These are phyloP conservation scores for Diabrotica undecimpunctata DNA, from an alignment of 1,140 invertebrate species.

Conservation along the genomic window DNA sequence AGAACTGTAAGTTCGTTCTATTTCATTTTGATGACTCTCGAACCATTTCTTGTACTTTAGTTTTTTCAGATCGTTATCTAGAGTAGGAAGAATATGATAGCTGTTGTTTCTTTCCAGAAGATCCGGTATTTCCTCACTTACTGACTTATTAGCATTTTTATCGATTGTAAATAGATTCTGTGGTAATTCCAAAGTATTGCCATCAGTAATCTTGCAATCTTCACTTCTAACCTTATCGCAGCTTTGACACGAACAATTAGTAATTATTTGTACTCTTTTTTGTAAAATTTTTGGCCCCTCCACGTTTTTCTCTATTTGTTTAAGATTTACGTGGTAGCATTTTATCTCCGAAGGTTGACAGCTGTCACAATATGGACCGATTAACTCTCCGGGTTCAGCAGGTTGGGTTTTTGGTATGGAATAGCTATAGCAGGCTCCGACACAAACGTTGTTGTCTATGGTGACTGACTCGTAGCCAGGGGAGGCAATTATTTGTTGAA, in stretches of 20 bases:
- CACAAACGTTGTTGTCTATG: conserved; percentile 66
- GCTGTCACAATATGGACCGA: conserved; percentile 65
- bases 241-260: conserved; percentile 60
- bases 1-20: conserved; percentile 4
- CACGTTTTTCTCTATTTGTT: conserved; percentile 54
- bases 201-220: conserved; percentile 38
- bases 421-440: conserved; percentile 67
- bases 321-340: conserved; percentile 61
- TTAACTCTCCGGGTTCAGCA: conserved; percentile 61
- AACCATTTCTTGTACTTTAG: conserved; percentile 29
- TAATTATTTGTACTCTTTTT: conserved; percentile 63
- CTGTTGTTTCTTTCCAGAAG: conserved; percentile 1
- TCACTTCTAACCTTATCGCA: conserved; percentile 46
- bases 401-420: conserved; percentile 64
- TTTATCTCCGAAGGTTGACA: conserved; percentile 61
- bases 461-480: conserved; percentile 59
- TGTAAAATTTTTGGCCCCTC: conserved; percentile 53
- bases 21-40: conserved; percentile 22
- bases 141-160: conserved; percentile 16
- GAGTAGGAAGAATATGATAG: neutral
- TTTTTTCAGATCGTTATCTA: conserved; percentile 19
- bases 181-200: conserved; percentile 40
- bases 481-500: conserved; percentile 62
- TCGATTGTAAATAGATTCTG: conserved; percentile 32
- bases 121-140: conserved; percentile 13